Conservation (phyloP, 2,113 vertebrate species). For the Sapayoa aenigma region DNA sequence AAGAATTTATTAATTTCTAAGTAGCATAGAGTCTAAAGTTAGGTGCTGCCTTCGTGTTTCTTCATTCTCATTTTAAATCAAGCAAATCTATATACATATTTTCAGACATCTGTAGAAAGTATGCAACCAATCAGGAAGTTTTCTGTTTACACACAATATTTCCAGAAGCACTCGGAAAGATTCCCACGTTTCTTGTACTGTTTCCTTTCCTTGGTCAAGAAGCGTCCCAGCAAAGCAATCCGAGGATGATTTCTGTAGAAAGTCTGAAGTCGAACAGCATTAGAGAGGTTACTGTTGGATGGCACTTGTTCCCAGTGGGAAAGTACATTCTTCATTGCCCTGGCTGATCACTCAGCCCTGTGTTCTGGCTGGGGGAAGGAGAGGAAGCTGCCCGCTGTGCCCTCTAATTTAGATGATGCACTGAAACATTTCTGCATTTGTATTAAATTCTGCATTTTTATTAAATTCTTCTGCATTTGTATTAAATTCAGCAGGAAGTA, state of each 20-base stretch:
- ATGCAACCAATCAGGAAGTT: background rate
- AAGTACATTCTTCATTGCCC: background rate
- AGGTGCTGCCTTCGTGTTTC: background rate
- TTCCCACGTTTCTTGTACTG: slow-evolving; percentile 61
- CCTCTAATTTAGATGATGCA: background rate
- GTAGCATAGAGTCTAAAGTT: background rate
- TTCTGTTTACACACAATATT: slow-evolving; percentile 72
- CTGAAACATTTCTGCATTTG: background rate
- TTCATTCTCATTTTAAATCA: slow-evolving; percentile 4
- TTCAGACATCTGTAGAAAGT: slow-evolving; percentile 36
- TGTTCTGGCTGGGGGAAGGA: background rate
- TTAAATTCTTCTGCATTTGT: background rate
- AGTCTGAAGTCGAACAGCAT: slow-evolving; percentile 21
- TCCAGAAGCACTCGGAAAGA: slow-evolving; percentile 78
- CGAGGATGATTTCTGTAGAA: slow-evolving; percentile 37
- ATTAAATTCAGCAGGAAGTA: background rate
- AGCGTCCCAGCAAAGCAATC: slow-evolving; percentile 43
- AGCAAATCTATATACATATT: background rate
- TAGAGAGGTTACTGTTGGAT: background rate
- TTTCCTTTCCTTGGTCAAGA: slow-evolving; percentile 62
- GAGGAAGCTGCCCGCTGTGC: background rate
- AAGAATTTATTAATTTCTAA: slow-evolving; percentile 66
- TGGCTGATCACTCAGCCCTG: background rate
- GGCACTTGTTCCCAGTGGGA: background rate
- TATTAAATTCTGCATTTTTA: background rate